Evolutionary conservation across 2,888 invertebrate genomes (phyloP).

Genomic region (Lasioglossum marginatum): DNA sequence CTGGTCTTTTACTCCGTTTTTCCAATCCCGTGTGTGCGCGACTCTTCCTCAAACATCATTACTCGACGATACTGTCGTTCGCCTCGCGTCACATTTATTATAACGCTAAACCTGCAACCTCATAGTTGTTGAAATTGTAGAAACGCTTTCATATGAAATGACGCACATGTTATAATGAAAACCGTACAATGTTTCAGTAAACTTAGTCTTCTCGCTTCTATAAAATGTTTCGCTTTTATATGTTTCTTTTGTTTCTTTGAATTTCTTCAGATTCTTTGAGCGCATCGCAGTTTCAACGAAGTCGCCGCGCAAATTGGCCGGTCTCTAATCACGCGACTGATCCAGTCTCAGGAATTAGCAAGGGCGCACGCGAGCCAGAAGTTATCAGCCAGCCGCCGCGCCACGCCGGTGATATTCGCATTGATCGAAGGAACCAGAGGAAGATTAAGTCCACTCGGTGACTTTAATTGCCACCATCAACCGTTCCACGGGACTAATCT

Average conservation of each 20-base stretch:
- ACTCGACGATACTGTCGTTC: neutral
- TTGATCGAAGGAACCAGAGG: constrained; percentile 18
- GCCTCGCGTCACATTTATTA: neutral
- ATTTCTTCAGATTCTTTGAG: neutral
- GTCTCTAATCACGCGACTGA: neutral
- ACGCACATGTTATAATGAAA: no score
- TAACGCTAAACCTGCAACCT: no score
- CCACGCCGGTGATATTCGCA: constrained; percentile 17
- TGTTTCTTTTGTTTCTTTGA: no score
- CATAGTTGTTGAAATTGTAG: no score
- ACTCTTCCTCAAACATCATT: constrained; percentile 17
- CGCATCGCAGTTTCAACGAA: neutral
- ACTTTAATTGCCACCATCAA: constrained; percentile 63
- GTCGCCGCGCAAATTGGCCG: neutral
- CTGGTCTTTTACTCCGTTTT: neutral
- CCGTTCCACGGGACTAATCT: constrained; percentile 69
- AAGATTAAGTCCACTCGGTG: constrained; percentile 49
- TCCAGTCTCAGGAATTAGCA: neutral
- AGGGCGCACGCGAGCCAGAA: neutral
- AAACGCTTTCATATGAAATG: no score
- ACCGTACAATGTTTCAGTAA: no score
- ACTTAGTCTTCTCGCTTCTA: no score
- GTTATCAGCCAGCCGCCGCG: neutral
- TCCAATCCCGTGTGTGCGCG: neutral
- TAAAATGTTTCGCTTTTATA: no score